Percentiles rank a stretch among this genome's conserved stretches.
Evolutionary conservation across 2,888 invertebrate genomes (phyloP).

Genomic region (Sinhomidia bicolor): DNA sequence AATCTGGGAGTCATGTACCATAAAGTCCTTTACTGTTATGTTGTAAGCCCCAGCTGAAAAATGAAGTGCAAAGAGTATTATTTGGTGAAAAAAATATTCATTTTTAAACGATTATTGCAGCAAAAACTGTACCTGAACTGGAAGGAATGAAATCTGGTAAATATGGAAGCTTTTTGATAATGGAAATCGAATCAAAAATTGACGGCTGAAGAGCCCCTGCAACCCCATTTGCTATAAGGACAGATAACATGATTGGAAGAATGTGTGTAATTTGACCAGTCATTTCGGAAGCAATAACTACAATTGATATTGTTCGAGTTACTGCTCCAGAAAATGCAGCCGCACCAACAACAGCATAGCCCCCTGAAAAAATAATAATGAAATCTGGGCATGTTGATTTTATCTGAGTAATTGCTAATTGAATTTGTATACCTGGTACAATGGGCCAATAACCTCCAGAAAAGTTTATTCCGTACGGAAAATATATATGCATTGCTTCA

Average conservation of each 20-base stretch:
- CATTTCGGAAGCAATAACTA: constrained; percentile 99
- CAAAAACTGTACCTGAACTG: constrained; percentile 91
- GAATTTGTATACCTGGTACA: constrained; percentile 87
- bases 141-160: constrained; percentile 96
- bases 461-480: constrained; percentile 94
- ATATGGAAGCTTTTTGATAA: constrained; percentile 98
- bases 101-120: no score
- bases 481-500: constrained; percentile 96
- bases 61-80: no score
- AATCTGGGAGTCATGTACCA: constrained; percentile 97
- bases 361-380: no score
- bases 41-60: constrained; percentile 94
- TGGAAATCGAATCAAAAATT: constrained; percentile 98
- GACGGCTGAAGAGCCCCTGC: constrained; percentile 97
- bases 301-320: constrained; percentile 98
- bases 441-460: constrained; percentile 93
- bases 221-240: constrained; percentile 96
- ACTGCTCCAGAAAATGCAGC: constrained; percentile 98
- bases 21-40: constrained; percentile 98
- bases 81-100: no score
- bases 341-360: constrained; percentile 98
- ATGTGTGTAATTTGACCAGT: constrained; percentile 99
- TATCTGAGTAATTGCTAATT: no score
- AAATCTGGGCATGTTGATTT: no score
- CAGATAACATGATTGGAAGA: constrained; percentile 98